Conservation (phyloP, 2,888 invertebrate species). For the Habrosyne pyritoides region DNA sequence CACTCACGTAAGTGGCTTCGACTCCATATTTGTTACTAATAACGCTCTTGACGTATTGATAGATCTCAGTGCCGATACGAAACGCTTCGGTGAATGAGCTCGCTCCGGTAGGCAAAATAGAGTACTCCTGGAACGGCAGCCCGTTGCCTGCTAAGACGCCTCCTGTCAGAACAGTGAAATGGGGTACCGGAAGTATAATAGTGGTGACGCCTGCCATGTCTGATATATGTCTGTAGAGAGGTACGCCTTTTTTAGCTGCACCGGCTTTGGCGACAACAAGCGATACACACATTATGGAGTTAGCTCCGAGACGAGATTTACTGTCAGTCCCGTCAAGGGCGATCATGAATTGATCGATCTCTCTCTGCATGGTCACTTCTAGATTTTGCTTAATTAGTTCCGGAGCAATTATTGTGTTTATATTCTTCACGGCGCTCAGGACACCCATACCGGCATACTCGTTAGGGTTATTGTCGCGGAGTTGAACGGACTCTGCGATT, state of each 20-base stretch:
- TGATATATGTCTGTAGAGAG: constrained; percentile 95
- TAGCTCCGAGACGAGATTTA: constrained; percentile 96
- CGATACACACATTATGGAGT: constrained; percentile 98
- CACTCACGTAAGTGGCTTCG: constrained; percentile 96
- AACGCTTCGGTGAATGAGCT: constrained; percentile 96
- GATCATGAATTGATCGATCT: constrained; percentile 94
- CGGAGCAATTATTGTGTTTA: constrained; percentile 92
- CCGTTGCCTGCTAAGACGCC: constrained; percentile 98
- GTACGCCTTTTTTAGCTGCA: constrained; percentile 95
- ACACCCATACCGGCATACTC: constrained; percentile 98
- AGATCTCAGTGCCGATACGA: constrained; percentile 98
- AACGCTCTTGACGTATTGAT: constrained; percentile 95
- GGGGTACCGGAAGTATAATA: constrained; percentile 97
- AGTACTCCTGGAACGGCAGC: constrained; percentile 97
- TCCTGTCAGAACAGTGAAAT: constrained; percentile 98
- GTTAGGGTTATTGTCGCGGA: constrained; percentile 93
- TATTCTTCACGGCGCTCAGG: constrained; percentile 93
- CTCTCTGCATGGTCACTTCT: constrained; percentile 94
- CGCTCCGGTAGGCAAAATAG: constrained; percentile 96
- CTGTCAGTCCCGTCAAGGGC: constrained; percentile 97
- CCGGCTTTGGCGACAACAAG: constrained; percentile 98
- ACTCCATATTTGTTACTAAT: constrained; percentile 95
- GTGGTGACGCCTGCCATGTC: constrained; percentile 95
- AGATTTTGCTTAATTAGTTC: constrained; percentile 91
- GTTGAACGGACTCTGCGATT: constrained; percentile 96